A percentile compares a stretch with the other conserved stretches of the same genome.
These are phyloP conservation scores for Dreissena rostriformis DNA, from an alignment of 1,140 invertebrate species.

Conservation along the genomic window DNA sequence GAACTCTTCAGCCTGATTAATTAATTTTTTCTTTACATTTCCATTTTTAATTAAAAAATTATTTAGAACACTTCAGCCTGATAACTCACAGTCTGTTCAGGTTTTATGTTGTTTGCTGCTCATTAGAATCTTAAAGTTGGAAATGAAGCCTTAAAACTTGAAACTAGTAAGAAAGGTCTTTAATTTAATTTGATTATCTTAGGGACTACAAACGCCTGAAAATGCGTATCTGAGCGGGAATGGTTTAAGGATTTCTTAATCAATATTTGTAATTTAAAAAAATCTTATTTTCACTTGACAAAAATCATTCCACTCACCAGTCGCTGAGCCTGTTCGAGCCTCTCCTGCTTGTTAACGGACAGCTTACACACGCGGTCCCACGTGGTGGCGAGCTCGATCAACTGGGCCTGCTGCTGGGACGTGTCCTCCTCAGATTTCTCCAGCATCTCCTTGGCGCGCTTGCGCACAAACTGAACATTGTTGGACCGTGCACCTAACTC, in stretches of 20 bases:
- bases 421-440: conserved; percentile 92
- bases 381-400: conserved; percentile 90
- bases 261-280: too few relatives aligned
- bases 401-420: conserved; percentile 89
- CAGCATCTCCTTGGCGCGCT: conserved; percentile 94
- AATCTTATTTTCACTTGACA: not conserved
- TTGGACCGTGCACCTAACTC: conserved; percentile 92
- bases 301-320: conserved; percentile 76
- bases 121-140: too few relatives aligned
- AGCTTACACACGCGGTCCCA: conserved; percentile 93
- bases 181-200: too few relatives aligned
- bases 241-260: too few relatives aligned
- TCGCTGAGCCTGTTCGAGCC: conserved; percentile 91
- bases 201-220: too few relatives aligned
- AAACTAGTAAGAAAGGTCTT: too few relatives aligned
- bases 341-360: conserved; percentile 89
- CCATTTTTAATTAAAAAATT: too few relatives aligned
- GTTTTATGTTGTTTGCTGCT: too few relatives aligned
- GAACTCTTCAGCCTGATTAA: conserved; percentile 90
- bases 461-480: conserved; percentile 94
- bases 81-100: too few relatives aligned
- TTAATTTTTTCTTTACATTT: not conserved
- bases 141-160: too few relatives aligned
- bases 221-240: too few relatives aligned
- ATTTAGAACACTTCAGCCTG: too few relatives aligned